Conservation (phyloP, 1,140 invertebrate genomes). For the Sminthurides bifidus region DNA sequence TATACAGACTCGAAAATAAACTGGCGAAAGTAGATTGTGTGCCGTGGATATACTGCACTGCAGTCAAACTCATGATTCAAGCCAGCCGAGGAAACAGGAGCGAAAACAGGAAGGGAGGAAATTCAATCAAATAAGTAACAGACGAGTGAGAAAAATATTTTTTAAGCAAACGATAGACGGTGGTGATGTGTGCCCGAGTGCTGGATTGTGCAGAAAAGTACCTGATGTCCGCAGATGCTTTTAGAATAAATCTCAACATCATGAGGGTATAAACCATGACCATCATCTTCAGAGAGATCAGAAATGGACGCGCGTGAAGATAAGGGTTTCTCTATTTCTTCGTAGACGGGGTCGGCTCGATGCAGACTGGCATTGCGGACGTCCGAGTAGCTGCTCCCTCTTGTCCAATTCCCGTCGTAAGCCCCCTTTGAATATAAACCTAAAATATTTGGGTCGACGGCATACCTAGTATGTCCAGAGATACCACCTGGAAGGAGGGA, state of each 20-base stretch:
- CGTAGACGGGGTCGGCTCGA: conserved; percentile 28
- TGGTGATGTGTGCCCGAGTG: too few relatives aligned
- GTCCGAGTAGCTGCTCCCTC: conserved; percentile 32
- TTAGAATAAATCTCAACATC: conserved; percentile 28
- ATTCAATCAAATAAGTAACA: not conserved
- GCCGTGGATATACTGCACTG: not conserved
- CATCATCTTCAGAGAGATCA: conserved; percentile 31
- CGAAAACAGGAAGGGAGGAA: too few relatives aligned
- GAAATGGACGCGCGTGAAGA: conserved; percentile 30
- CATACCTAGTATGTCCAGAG: conserved; percentile 22
- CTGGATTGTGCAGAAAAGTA: too few relatives aligned
- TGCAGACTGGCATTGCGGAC: conserved; percentile 24
- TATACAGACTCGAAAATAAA: too few relatives aligned
- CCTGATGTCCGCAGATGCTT: conserved; percentile 29
- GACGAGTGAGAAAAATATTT: conserved; percentile 1
- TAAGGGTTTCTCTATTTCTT: conserved; percentile 31
- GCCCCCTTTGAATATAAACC: conserved; percentile 26
- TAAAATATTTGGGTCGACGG: conserved; percentile 17
- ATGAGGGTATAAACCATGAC: conserved; percentile 26
- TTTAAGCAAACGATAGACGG: conserved; percentile 2
- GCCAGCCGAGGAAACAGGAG: not conserved
- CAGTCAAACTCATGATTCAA: not conserved
- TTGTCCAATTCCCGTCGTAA: conserved; percentile 29
- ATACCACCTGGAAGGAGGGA: conserved; percentile 13
- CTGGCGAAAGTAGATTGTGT: not conserved